Conservation (phyloP, 2,797 vertebrate species). For the Bovichtus diacanthus region DNA sequence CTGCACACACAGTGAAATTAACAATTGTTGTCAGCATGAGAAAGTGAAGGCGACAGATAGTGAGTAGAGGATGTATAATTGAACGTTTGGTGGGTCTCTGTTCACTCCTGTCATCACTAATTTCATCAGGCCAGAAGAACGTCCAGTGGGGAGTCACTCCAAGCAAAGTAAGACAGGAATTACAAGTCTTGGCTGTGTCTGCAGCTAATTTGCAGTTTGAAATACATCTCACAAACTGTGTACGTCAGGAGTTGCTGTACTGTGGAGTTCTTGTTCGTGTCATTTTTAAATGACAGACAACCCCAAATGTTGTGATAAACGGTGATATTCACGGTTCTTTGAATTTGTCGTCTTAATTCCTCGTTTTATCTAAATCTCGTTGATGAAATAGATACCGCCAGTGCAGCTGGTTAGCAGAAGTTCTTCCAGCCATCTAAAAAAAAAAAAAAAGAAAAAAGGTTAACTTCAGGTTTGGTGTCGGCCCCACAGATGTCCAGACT, state of each 20-base stretch:
- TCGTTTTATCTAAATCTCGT: neutral
- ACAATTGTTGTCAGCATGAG: constrained; percentile 36
- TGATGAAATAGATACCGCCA: neutral
- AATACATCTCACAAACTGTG: neutral
- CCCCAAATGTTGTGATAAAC: neutral
- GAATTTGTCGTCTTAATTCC: neutral
- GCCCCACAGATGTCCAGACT: neutral
- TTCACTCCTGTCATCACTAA: constrained; percentile 49
- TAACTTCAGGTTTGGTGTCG: neutral
- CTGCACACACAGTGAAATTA: constrained; percentile 25
- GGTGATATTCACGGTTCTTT: neutral
- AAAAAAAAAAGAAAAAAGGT: constrained; percentile 13
- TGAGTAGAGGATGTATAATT: constrained; percentile 52
- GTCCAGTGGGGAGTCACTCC: constrained; percentile 18
- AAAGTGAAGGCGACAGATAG: constrained; percentile 41
- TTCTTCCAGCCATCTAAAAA: neutral
- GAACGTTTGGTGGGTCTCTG: constrained; percentile 43
- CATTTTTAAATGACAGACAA: neutral
- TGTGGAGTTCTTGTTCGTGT: neutral
- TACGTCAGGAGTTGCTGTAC: neutral
- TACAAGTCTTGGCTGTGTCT: neutral
- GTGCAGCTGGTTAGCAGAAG: neutral
- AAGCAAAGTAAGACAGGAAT: constrained; percentile 23
- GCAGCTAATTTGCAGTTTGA: constrained; percentile 8
- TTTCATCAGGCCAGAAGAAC: constrained; percentile 43